Conservation (phyloP, 2,113 vertebrate species). For the Cyprinodon tularosa region DNA sequence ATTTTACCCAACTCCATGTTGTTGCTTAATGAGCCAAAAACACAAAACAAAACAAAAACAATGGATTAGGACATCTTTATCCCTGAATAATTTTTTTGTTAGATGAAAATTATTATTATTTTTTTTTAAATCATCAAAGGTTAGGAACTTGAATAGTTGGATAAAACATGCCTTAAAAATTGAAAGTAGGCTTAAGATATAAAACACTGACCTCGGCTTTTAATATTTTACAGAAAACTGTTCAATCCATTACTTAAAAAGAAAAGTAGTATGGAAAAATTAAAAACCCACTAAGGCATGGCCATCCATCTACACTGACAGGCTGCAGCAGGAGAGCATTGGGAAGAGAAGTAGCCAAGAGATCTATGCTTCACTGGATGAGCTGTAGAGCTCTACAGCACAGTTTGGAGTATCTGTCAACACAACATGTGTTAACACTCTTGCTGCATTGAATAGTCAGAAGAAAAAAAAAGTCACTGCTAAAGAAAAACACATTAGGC, state of each 20-base stretch:
- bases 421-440: neutral
- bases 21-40: conserved; percentile 8
- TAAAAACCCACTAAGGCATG: neutral
- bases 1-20: conserved; percentile 11
- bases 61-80: no score
- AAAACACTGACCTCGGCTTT: neutral
- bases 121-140: neutral
- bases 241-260: neutral
- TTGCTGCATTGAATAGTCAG: neutral
- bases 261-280: neutral
- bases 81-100: no score
- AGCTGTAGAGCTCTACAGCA: neutral
- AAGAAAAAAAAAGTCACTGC: neutral
- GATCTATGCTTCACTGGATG: neutral
- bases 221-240: neutral
- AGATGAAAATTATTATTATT: no score
- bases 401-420: neutral
- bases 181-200: neutral
- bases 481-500: neutral
- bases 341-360: neutral
- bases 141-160: neutral
- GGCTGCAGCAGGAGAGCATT: neutral
- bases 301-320: neutral
- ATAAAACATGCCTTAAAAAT: no score
- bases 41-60: no score